Conservation (phyloP, 2,888 invertebrate genomes). For the Lasioglossum villosulum region DNA sequence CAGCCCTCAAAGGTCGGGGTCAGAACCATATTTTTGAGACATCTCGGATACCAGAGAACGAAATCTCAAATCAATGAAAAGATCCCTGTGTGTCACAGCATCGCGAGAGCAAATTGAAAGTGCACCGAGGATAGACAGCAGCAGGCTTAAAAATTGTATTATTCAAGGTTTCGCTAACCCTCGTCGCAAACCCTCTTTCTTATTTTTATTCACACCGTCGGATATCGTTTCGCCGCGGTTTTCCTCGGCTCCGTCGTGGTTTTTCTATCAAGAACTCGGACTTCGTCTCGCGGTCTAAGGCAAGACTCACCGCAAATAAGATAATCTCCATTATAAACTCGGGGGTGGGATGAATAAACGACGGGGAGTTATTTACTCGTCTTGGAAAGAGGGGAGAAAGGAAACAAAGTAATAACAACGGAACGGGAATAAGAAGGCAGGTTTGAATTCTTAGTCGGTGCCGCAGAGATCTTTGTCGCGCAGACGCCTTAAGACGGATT, state of each 20-base stretch:
- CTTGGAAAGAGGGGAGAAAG: conserved; percentile 71
- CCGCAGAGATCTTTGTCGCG: conserved; percentile 61
- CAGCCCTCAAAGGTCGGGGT: too few species aligned
- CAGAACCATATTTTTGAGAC: too few species aligned
- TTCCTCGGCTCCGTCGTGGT: conserved; percentile 27
- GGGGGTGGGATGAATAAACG: conserved; percentile 81
- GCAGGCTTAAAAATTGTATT: conserved; percentile 3
- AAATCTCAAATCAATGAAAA: too few species aligned
- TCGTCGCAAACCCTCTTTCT: background rate
- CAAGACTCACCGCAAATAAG: conserved; percentile 82
- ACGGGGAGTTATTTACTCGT: conserved; percentile 82
- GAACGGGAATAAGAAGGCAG: conserved; percentile 77
- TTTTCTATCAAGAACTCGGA: conserved; percentile 54
- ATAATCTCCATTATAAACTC: conserved; percentile 84
- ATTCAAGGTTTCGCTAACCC: background rate
- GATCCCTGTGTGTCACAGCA: background rate
- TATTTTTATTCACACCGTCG: conserved; percentile 4
- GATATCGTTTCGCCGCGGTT: conserved; percentile 15
- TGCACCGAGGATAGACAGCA: background rate
- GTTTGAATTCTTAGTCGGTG: conserved; percentile 65
- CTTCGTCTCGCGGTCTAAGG: conserved; percentile 53
- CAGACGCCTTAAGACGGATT: conserved; percentile 57
- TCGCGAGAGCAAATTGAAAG: background rate
- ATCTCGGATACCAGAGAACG: too few species aligned
- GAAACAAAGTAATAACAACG: conserved; percentile 81